A percentile compares a stretch with the other conserved stretches of the same genome.
phyloP scores from a whole-genome alignment of 2,113 vertebrate species.

The Motacilla alba region DNA sequence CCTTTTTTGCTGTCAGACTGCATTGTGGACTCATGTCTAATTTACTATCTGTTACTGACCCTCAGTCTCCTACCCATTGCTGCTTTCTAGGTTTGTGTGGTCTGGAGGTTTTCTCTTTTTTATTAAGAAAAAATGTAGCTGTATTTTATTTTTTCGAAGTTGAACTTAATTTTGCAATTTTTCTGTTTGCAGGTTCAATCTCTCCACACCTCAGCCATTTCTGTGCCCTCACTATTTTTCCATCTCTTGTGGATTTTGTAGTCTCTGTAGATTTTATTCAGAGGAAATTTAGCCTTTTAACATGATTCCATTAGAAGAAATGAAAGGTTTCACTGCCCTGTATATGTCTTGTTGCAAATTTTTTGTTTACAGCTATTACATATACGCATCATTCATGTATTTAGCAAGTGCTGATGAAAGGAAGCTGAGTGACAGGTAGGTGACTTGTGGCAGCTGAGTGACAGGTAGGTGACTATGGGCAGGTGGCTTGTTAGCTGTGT shows the following conservation, averaged over 20 bases:
- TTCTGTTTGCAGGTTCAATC: neutral
- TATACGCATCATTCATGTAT: neutral
- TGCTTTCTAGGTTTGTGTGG: conserved; percentile 25
- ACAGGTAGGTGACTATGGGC: neutral
- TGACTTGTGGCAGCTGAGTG: neutral
- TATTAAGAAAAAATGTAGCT: neutral
- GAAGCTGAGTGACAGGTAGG: neutral
- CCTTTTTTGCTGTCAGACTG: conserved; percentile 64
- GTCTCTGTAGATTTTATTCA: neutral
- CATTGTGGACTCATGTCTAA: conserved; percentile 44
- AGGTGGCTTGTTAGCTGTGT: neutral
- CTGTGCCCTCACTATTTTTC: neutral
- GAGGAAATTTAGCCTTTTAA: neutral
- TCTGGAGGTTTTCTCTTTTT: neutral
- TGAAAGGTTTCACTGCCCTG: neutral
- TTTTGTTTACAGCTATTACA: neutral
- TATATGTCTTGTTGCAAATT: neutral
- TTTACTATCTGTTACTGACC: conserved; percentile 43
- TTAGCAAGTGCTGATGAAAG: neutral
- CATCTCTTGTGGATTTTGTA: neutral
- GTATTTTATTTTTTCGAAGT: neutral
- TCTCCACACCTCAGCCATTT: neutral
- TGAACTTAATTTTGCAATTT: neutral
- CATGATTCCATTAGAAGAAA: neutral
- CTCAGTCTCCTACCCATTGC: neutral